Conservation (phyloP, 2,888 invertebrate species). For the Phyllotreta cruciferae region DNA sequence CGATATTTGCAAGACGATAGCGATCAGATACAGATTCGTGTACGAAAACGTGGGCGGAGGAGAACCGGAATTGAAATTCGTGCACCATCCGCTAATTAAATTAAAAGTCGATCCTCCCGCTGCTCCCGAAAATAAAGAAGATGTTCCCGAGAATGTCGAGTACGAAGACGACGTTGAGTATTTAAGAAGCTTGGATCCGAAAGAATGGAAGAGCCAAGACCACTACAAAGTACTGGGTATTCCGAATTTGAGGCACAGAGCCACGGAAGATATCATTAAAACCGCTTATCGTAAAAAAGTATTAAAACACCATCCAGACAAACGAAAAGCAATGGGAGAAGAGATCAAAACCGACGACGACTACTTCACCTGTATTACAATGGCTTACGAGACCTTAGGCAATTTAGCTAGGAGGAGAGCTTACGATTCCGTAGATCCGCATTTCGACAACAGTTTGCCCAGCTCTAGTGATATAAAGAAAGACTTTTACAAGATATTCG, state of each 20-base stretch:
- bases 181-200: slow-evolving; percentile 88
- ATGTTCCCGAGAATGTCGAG: slow-evolving; percentile 57
- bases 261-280: slow-evolving; percentile 92
- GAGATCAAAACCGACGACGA: slow-evolving; percentile 90
- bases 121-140: slow-evolving; percentile 52
- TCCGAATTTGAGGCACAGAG: slow-evolving; percentile 79
- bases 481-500: slow-evolving; percentile 76
- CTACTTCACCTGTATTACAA: slow-evolving; percentile 98
- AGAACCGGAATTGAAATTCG: slow-evolving; percentile 50
- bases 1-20: slow-evolving; percentile 53
- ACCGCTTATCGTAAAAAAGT: slow-evolving; percentile 91
- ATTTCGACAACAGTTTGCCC: slow-evolving; percentile 90
- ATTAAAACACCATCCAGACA: slow-evolving; percentile 97
- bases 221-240: slow-evolving; percentile 96
- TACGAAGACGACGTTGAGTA: slow-evolving; percentile 81
- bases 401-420: slow-evolving; percentile 82
- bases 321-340: slow-evolving; percentile 90
- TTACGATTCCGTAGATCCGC: slow-evolving; percentile 96
- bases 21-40: slow-evolving; percentile 56
- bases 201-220: slow-evolving; percentile 97
- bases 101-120: slow-evolving; percentile 49
- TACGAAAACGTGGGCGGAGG: slow-evolving; percentile 51
- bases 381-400: slow-evolving; percentile 92
- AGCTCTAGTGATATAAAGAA: slow-evolving; percentile 76
- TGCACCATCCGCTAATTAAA: slow-evolving; percentile 54